Base-by-base conservation (phyloP, 2,888 invertebrate species). In the Cactoblastis cactorum region DNA sequence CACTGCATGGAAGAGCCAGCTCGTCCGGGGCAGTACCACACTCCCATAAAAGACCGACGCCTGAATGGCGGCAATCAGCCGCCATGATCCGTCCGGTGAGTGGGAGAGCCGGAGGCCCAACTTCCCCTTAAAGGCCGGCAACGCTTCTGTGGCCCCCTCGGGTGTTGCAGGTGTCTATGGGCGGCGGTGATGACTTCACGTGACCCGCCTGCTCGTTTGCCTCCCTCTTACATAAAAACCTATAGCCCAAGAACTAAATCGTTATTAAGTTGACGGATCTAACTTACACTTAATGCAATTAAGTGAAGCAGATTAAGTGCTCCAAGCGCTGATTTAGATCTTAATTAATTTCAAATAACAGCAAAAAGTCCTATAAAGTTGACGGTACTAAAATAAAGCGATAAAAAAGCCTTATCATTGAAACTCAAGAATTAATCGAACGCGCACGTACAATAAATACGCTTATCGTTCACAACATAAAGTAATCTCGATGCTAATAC, bases 401-500 rank as follows among this genome's bases (percentile, higher is more conserved):
- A 68, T 69, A 67, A 74, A 71, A 61, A 54, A 61, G 50, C 59
- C 71, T 75, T 76, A 77, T 77, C 77, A 62, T 59, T 62, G 59
- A 65, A 65, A 56, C 69, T 67, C 68, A 64, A 68, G 77, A 83
- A 81, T 80, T 83, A 86, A 84, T 84, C 78, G 77, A 78, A 77
- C n/a, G 9, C 70, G 71, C 60, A 67, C 68, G 72, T 77, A 76
- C 77, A 80, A 77, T 84, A 83, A 83, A 83, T 81, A 78, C 62
- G 56, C 71, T 83, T 84, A 88, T 86, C 86, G 79, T 65, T 56
- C 65, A 28, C 15, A 68, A 77, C 79, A 82, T 81, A 83, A 83
- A 84, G 83, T 83, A 84, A 84, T 83, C 80, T 79, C 61, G 67
- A 66, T 69, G 69, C 74, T 80, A 83, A 80, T 77, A 81, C 77